phyloP scores from a whole-genome alignment of 2,888 invertebrate species.

The Eueremaeus valkanovi region DNA sequence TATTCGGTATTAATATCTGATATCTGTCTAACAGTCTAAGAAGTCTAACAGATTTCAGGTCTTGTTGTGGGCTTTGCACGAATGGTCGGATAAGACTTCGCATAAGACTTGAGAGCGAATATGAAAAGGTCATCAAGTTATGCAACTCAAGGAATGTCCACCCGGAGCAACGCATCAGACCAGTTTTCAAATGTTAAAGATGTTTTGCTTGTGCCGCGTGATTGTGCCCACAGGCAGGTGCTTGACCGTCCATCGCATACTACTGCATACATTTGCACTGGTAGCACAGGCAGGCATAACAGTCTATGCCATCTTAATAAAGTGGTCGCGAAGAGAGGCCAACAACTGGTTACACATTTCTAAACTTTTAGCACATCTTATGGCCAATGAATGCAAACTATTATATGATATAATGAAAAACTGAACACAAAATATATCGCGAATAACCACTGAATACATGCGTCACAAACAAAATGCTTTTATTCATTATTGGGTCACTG shows the following conservation, averaged over 20 bases:
- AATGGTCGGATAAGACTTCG: slow-evolving; percentile 32
- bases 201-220: slow-evolving; percentile 16
- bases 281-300: neutral
- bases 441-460: neutral
- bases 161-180: slow-evolving; percentile 35
- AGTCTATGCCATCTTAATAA: slow-evolving; percentile 17
- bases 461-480: neutral
- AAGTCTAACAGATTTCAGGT: no score
- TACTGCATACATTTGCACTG: neutral
- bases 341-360: slow-evolving; percentile 31
- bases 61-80: slow-evolving; percentile 35
- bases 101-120: slow-evolving; percentile 15
- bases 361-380: slow-evolving; percentile 33
- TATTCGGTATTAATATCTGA: slow-evolving; percentile 8
- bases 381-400: slow-evolving; percentile 25
- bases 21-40: slow-evolving; percentile 9
- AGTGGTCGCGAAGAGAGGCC: neutral
- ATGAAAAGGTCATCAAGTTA: slow-evolving; percentile 38
- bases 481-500: slow-evolving; percentile 32
- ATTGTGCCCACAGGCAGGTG: slow-evolving; percentile 38
- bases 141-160: slow-evolving; percentile 39
- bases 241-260: slow-evolving; percentile 24
- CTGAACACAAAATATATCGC: neutral
- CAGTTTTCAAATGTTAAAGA: slow-evolving; percentile 27
- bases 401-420: slow-evolving; percentile 6